Percentiles rank a stretch among this genome's conserved stretches.
Conservation (phyloP, 2,888 invertebrate genomes). For the Caenorhabditis japonica region DNA sequence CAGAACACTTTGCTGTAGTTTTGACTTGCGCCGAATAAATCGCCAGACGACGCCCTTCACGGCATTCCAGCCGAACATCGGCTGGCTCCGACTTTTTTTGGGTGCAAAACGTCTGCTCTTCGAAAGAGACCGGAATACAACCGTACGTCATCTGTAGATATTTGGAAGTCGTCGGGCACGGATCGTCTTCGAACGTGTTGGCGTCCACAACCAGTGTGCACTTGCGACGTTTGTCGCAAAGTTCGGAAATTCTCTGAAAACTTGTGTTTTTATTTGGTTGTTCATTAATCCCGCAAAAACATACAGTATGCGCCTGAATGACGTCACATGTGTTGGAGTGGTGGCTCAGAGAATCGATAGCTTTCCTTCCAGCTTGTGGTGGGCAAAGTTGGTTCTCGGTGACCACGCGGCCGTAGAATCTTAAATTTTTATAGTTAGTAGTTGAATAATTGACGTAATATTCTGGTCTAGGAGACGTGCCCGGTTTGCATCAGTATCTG, state of each 20-base stretch:
- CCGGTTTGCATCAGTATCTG: slow-evolving; percentile 82
- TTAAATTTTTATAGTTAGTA: slow-evolving; percentile 9
- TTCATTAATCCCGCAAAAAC: neutral
- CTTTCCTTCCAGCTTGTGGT: slow-evolving; percentile 26
- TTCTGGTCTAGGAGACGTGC: too few species aligned
- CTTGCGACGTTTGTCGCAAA: slow-evolving; percentile 91
- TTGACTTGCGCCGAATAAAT: slow-evolving; percentile 85
- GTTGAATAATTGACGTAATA: neutral
- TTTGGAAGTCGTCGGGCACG: slow-evolving; percentile 91
- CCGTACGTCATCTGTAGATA: slow-evolving; percentile 96
- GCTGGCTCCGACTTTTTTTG: slow-evolving; percentile 80
- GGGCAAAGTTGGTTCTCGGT: slow-evolving; percentile 75
- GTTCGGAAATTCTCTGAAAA: slow-evolving; percentile 91
- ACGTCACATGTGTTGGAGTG: slow-evolving; percentile 70
- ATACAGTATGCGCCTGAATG: slow-evolving; percentile 73
- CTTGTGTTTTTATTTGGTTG: slow-evolving; percentile 7
- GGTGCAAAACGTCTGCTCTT: slow-evolving; percentile 92
- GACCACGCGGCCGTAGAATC: slow-evolving; percentile 76
- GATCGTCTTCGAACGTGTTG: slow-evolving; percentile 88
- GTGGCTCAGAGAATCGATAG: slow-evolving; percentile 6
- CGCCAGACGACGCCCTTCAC: slow-evolving; percentile 87
- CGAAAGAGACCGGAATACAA: slow-evolving; percentile 96
- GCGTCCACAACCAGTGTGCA: slow-evolving; percentile 92
- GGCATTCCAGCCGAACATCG: slow-evolving; percentile 87
- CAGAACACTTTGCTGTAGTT: slow-evolving; percentile 33